Conservation (phyloP, 2,888 invertebrate genomes). For the Callinectes sapidus region DNA sequence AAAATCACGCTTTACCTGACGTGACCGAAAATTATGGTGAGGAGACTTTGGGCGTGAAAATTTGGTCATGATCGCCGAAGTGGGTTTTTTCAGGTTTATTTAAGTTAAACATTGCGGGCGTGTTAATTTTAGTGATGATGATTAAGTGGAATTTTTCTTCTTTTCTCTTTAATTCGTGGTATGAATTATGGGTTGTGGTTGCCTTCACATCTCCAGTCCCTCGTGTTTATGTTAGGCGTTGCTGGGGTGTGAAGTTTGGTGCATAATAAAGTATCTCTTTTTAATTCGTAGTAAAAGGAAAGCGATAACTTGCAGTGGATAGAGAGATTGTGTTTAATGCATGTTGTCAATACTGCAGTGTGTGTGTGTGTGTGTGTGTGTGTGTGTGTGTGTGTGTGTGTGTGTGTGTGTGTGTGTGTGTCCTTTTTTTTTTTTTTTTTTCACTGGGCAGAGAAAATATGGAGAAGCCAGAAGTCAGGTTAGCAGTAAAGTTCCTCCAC, state of each 20-base stretch:
- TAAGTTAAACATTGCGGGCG: background rate
- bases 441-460: background rate
- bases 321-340: background rate
- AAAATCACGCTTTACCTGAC: background rate
- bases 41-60: background rate
- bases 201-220: too few species aligned
- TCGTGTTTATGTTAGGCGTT: background rate
- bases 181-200: too few species aligned
- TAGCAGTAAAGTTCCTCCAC: background rate
- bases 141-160: background rate
- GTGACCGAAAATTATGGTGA: background rate
- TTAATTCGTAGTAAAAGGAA: background rate
- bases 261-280: background rate
- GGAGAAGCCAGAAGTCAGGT: background rate
- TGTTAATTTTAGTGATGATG: background rate
- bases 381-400: conserved; percentile 27
- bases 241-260: background rate
- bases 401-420: conserved; percentile 30
- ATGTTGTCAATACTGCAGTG: background rate
- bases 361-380: conserved; percentile 23
- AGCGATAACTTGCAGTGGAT: background rate
- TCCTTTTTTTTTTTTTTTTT: background rate
- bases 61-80: background rate
- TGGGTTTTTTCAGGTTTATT: background rate
- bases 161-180: background rate